A percentile compares a stretch with the other conserved stretches of the same genome.
Evolutionary conservation across 1,140 invertebrate genomes (phyloP).

Genomic region (Macrocentrus cingulum): DNA sequence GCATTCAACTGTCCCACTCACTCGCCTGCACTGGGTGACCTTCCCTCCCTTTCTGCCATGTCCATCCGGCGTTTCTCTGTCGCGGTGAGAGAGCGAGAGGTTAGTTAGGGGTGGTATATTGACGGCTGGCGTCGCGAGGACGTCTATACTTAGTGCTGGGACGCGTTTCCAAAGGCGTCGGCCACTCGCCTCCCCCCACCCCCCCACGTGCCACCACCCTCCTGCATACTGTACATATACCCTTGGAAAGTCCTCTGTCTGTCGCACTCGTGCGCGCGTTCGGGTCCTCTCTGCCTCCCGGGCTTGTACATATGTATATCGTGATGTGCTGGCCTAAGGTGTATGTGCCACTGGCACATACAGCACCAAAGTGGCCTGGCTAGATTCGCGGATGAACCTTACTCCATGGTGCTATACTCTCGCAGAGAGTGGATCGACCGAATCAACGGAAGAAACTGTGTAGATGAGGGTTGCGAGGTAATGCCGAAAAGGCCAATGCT

Average conservation of each 20-base stretch:
- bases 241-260: conserved; percentile 21
- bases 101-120: conserved; percentile 60
- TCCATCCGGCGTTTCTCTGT: conserved; percentile 18
- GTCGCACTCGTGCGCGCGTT: conserved; percentile 4
- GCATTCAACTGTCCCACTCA: background rate
- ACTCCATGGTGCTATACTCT: conserved; percentile 8
- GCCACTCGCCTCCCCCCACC: conserved; percentile 34
- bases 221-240: conserved; percentile 26
- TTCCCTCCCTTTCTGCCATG: conserved; percentile 27
- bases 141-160: conserved; percentile 58
- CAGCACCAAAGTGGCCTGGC: conserved; percentile 33
- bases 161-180: conserved; percentile 51
- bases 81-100: conserved; percentile 38
- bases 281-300: conserved; percentile 15
- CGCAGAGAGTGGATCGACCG: conserved; percentile 19
- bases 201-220: conserved; percentile 23
- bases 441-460: conserved; percentile 4
- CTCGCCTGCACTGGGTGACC: conserved; percentile 29
- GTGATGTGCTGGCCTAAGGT: background rate
- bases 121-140: conserved; percentile 59
- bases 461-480: background rate
- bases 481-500: too few relatives aligned
- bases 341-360: background rate
- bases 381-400: conserved; percentile 24
- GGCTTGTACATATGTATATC: background rate